Base-by-base conservation (phyloP, 2,113 vertebrate species). In the Sinocyclocheilus rhinocerous region DNA sequence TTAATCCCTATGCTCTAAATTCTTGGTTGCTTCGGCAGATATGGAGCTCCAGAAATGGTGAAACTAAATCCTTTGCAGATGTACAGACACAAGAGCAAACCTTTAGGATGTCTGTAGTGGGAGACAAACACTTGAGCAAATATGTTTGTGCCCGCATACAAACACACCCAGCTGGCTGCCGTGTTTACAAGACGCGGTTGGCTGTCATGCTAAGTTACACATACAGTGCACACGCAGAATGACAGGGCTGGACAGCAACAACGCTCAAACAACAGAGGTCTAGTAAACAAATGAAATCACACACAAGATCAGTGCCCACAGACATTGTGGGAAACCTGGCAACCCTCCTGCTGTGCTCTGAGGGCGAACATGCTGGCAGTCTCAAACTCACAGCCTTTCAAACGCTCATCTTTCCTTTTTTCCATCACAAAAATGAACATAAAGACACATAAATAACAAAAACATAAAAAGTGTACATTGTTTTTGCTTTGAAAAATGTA, bases 221-320 rank as follows among this genome's bases (percentile, higher is more conserved):
- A 36, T 69, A 29, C 15, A 33, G 6, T 59, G 45, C 61, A 84
- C 77, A 85, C 4, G 16, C 55, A 20, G 52, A 73, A 50, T 29
- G 39, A 70, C 26, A 33, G 42, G 29, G 33, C 63, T 61, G 57
- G 79, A 63, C 24, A 50, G 75, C n/a, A 65, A 76, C 20, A 73
- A 42, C 15, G 39, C 76, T 85, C 85, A 78, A 85, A 85, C 87
- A 88, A 88, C 4, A 20, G 20, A 88, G 63, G 24, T 42, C 63
- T 36, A 18, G 77, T 63, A 76, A 69, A 78, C 55, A 84, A 48
- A 84, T 52, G 57, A 76, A 81, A 81, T 75, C 65, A 61, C 26
- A 42, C 24, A 79, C 61, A 24, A 24, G 20, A 55, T 70, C 45
- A 65, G 45, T 69, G 63, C 26, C 63, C 63, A 24, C 63, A 42